Conservation (phyloP, 2,888 invertebrate species). For the Busseola fusca region DNA sequence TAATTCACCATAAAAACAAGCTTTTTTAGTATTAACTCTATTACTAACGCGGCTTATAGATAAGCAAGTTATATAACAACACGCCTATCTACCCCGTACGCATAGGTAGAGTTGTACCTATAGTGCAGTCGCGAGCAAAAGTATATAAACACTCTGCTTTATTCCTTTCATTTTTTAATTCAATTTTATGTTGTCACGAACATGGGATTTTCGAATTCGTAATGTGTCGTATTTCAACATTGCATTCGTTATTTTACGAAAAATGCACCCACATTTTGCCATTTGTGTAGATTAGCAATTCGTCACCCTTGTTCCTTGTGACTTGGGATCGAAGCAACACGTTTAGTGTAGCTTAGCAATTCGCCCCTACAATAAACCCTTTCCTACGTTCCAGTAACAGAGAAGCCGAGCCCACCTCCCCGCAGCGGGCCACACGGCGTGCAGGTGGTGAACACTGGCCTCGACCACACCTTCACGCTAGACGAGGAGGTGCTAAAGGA, state of each 20-base stretch:
- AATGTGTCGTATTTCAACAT: too few species aligned
- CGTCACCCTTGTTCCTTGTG: not conserved
- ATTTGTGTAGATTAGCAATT: not conserved
- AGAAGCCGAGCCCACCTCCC: constrained; percentile 68
- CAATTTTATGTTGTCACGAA: too few species aligned
- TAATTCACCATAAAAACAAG: too few species aligned
- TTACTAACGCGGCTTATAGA: not conserved
- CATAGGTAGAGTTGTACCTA: not conserved
- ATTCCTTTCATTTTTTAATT: too few species aligned
- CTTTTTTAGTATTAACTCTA: not conserved
- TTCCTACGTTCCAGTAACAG: constrained; percentile 69
- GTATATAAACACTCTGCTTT: too few species aligned
- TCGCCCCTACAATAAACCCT: not conserved
- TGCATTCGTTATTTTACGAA: too few species aligned
- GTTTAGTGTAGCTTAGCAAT: not conserved
- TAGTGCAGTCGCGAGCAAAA: too few species aligned
- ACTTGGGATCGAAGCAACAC: not conserved
- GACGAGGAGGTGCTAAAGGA: constrained; percentile 94
- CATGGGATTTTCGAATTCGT: too few species aligned
- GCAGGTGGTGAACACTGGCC: constrained; percentile 95
- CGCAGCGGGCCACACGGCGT: constrained; percentile 89
- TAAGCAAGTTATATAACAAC: not conserved
- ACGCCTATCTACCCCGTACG: not conserved
- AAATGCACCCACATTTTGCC: not conserved
- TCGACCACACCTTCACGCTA: constrained; percentile 96